A percentile compares a stretch with the other conserved stretches of the same genome.
Conservation (phyloP, 2,888 invertebrate species). For the Sphaerophoria rueppellii region DNA sequence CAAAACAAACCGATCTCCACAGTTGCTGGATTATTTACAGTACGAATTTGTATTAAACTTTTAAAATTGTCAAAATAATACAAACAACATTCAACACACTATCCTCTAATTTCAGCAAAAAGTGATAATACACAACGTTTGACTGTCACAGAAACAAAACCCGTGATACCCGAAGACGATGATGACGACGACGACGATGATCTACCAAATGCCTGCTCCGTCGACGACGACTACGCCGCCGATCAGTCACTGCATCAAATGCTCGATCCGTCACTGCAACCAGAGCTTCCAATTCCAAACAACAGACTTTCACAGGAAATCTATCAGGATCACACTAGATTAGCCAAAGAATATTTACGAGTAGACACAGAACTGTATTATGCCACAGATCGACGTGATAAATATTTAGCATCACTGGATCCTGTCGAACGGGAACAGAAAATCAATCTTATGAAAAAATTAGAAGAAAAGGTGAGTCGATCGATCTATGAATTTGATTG, state of each 20-base stretch:
- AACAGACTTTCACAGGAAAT: constrained; percentile 91
- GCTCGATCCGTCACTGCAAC: constrained; percentile 91
- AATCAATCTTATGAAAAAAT: constrained; percentile 79
- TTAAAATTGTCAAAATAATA: neutral
- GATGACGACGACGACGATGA: constrained; percentile 75
- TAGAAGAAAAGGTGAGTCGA: constrained; percentile 79
- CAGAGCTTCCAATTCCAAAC: constrained; percentile 91
- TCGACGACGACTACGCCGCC: constrained; percentile 76
- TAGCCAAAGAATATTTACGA: constrained; percentile 94
- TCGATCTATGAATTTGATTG: neutral
- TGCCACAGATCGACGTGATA: constrained; percentile 89
- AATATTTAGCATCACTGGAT: constrained; percentile 84
- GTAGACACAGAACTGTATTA: constrained; percentile 94
- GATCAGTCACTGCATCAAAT: constrained; percentile 86
- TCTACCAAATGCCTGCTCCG: constrained; percentile 51
- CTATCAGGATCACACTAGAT: constrained; percentile 93
- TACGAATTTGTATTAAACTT: constrained; percentile 80
- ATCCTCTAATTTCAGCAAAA: constrained; percentile 78
- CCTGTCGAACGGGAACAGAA: constrained; percentile 79
- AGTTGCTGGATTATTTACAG: constrained; percentile 91
- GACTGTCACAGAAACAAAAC: constrained; percentile 81
- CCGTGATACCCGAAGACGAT: constrained; percentile 77
- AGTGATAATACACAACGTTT: constrained; percentile 81
- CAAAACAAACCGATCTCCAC: constrained; percentile 87
- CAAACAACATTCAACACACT: neutral